Evolutionary conservation across 2,797 vertebrate species (phyloP).

Genomic region (Gallinago nigripennis): DNA sequence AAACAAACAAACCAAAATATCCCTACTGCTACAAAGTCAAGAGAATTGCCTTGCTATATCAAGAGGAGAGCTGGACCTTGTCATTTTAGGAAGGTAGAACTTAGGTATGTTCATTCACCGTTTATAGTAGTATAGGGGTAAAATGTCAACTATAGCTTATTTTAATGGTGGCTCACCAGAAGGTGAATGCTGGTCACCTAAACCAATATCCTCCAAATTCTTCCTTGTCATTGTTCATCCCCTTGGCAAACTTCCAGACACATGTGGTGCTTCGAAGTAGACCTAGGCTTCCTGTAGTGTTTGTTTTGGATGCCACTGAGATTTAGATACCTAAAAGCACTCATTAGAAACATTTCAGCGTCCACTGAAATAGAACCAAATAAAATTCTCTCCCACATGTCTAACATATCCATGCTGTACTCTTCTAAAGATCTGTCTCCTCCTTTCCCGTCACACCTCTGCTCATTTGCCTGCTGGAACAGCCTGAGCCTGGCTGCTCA

Average conservation of each 20-base stretch:
- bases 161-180: neutral
- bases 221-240: neutral
- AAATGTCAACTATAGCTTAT: neutral
- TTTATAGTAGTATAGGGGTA: neutral
- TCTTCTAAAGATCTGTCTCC: neutral
- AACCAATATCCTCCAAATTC: neutral
- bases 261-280: neutral
- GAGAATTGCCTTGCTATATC: neutral
- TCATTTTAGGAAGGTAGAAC: neutral
- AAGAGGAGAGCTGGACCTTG: neutral
- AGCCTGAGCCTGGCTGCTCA: neutral
- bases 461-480: neutral
- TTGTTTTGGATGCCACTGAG: neutral
- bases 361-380: neutral
- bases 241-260: neutral
- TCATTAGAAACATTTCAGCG: neutral
- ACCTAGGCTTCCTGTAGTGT: neutral
- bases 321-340: neutral
- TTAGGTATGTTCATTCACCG: neutral
- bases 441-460: neutral
- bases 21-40: neutral
- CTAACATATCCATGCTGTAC: neutral
- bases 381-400: neutral
- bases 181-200: neutral
- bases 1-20: neutral